These are phyloP conservation scores for Taphrorychus bicolor DNA, from an alignment of 2,888 invertebrate species.

Conservation along the genomic window DNA sequence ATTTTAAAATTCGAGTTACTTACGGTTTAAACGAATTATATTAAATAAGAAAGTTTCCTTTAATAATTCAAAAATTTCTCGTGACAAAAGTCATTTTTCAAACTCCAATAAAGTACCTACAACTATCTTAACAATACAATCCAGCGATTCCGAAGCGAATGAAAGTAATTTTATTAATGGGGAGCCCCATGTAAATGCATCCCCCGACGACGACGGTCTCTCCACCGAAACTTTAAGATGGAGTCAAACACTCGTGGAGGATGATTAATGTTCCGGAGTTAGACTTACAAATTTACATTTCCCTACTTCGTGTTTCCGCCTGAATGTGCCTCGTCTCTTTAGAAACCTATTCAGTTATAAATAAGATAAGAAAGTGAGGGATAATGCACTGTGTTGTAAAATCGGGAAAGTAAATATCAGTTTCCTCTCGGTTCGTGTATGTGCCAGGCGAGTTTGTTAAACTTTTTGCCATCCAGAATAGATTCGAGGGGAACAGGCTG, in stretches of 20 bases:
- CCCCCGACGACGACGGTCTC: slow-evolving; percentile 5
- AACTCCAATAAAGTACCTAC: no score
- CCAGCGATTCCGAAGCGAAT: slow-evolving; percentile 13
- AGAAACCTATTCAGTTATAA: slow-evolving; percentile 39
- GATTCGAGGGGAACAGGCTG: slow-evolving; percentile 28
- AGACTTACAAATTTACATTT: slow-evolving; percentile 37
- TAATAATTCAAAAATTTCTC: no score
- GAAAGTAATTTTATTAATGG: slow-evolving; percentile 33
- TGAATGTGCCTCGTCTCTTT: slow-evolving; percentile 37
- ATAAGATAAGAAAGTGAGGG: slow-evolving; percentile 39
- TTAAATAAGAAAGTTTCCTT: no score
- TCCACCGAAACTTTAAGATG: slow-evolving; percentile 24
- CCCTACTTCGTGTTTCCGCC: slow-evolving; percentile 36
- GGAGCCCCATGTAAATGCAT: slow-evolving; percentile 21
- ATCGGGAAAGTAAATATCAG: slow-evolving; percentile 35
- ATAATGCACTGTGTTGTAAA: slow-evolving; percentile 35
- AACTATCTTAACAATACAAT: slow-evolving; percentile 16
- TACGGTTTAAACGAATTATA: no score
- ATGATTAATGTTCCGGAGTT: slow-evolving; percentile 37
- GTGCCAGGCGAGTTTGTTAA: slow-evolving; percentile 28
- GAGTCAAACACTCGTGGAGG: slow-evolving; percentile 31
- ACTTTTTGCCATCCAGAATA: slow-evolving; percentile 29
- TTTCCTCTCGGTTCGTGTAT: slow-evolving; percentile 19
- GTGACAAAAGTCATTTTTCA: no score
- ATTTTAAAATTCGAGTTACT: no score